Conservation (phyloP, 2,797 vertebrate genomes). For the Sciurus carolinensis region DNA sequence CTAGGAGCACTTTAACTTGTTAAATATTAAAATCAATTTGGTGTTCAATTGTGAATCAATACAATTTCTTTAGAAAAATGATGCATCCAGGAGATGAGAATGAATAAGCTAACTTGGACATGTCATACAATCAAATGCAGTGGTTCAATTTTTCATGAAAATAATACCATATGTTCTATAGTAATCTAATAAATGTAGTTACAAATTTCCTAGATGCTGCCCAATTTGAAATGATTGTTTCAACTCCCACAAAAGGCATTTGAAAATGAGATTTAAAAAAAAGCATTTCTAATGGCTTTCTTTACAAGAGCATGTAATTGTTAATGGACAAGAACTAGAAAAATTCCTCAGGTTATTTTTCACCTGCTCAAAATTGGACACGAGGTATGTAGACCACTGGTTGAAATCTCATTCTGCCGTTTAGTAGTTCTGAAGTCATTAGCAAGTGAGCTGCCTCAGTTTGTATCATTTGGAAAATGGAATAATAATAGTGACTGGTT, state of each 20-base stretch:
- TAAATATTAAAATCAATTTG: conserved; percentile 74
- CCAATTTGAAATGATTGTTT: conserved; percentile 52
- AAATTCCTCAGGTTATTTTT: conserved; percentile 48
- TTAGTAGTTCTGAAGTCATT: not conserved
- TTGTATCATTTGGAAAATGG: not conserved
- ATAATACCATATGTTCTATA: conserved; percentile 2
- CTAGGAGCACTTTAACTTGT: conserved; percentile 25
- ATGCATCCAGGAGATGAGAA: conserved; percentile 12
- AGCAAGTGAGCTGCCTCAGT: not conserved
- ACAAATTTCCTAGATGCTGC: conserved; percentile 18
- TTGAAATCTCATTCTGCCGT: not conserved
- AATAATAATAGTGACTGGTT: not conserved
- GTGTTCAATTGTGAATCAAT: conserved; percentile 46
- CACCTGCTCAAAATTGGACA: not conserved
- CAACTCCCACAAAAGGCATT: not conserved
- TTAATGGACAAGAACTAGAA: not conserved
- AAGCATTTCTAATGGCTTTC: conserved; percentile 31
- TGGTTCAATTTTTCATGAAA: conserved; percentile 64
- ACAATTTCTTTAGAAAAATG: conserved; percentile 67
- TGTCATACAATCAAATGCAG: conserved; percentile 17
- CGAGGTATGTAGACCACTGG: not conserved
- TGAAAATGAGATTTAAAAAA: not conserved
- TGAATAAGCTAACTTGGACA: conserved; percentile 34
- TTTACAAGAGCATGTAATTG: not conserved
- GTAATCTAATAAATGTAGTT: conserved; percentile 16